Base-by-base conservation (phyloP, 2,113 vertebrate genomes). In the Pongo pygmaeus region DNA sequence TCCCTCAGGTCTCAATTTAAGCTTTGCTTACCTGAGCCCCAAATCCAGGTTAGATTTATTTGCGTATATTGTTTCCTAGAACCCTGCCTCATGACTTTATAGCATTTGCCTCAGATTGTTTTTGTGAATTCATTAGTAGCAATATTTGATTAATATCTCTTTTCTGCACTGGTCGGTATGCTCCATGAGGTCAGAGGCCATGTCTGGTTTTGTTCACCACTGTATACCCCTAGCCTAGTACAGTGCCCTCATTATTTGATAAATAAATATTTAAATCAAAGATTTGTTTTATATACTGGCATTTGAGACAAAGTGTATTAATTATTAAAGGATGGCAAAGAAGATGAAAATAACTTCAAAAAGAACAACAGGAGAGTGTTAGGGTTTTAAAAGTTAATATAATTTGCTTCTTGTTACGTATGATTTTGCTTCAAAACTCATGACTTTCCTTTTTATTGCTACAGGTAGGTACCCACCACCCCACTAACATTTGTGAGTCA, bases 301-400 rank as follows among this genome's bases (percentile, higher is more conserved):
- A 64, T 91, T 83, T 69, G 20, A 96, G 17, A 16, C 48, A 55
- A 78, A 84, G 7, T 4, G 22, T 2, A 12, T 77, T 94, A 74
- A 84, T 70, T 46, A 77, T 57, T 75, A 43, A 84, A 91, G 8
- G n/a, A 43, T 52, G 18, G 1, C 30, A 89, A 88, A 11, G 32
- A 38, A 78, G 35, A 80, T 83, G 22, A 85, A 92, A 74, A 32
- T 89, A 59, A 80, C 35, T 78, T 85, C 55, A 90, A 93, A 87
- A 13, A 16, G 1, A 43, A 48, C 23, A 70, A 46, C 64, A 84
- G 3, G 17, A 48, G 4, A 89, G 22, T 87, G 55, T 93, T 61
- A 93, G 48, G 13, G 13, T 84, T 94, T 72, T 70, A 75, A 32
- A 83, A 18, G 14, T 55, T 95, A 57, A 35, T 93, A 23, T n/a